Conservation (phyloP, 92 coral and sea anemone species). For the Desmophyllum pertusum region DNA sequence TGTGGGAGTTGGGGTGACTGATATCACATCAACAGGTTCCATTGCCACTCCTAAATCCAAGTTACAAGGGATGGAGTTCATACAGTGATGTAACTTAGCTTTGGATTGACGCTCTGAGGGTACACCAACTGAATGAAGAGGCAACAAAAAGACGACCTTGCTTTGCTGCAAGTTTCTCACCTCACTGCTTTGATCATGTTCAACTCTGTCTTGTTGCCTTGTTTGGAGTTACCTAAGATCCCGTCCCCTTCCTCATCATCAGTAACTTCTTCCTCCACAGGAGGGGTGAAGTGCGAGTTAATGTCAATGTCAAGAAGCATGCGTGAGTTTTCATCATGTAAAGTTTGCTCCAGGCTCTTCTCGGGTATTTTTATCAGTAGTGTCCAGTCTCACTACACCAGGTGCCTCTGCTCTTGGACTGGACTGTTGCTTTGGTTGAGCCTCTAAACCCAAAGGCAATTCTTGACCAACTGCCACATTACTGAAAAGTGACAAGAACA, state of each 20-base stretch:
- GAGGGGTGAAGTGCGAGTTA: conserved; percentile 79
- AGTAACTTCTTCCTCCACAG: conserved; percentile 55
- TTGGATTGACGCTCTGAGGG: conserved; percentile 62
- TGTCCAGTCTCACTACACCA: too few relatives aligned
- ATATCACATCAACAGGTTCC: conserved; percentile 91
- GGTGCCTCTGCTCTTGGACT: conserved; percentile 27
- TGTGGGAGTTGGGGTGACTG: conserved; percentile 66
- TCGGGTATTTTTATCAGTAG: background rate
- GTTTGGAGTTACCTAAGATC: background rate
- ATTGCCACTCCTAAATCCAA: conserved; percentile 72
- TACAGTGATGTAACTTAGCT: conserved; percentile 72
- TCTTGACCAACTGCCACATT: background rate
- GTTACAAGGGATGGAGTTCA: conserved; percentile 83
- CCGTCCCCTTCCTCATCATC: conserved; percentile 8
- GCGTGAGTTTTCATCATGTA: conserved; percentile 56
- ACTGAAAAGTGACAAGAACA: background rate
- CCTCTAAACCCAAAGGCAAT: conserved; percentile 37
- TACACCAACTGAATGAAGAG: conserved; percentile 71
- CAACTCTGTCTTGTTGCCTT: conserved; percentile 10
- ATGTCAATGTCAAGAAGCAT: conserved; percentile 78
- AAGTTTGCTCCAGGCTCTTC: conserved; percentile 32
- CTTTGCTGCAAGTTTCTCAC: conserved; percentile 38
- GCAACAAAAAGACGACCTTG: conserved; percentile 53
- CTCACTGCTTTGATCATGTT: conserved; percentile 34
- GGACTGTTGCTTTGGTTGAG: conserved; percentile 30